Base-by-base conservation (phyloP, 2,797 vertebrate species). In the Todus mexicanus region DNA sequence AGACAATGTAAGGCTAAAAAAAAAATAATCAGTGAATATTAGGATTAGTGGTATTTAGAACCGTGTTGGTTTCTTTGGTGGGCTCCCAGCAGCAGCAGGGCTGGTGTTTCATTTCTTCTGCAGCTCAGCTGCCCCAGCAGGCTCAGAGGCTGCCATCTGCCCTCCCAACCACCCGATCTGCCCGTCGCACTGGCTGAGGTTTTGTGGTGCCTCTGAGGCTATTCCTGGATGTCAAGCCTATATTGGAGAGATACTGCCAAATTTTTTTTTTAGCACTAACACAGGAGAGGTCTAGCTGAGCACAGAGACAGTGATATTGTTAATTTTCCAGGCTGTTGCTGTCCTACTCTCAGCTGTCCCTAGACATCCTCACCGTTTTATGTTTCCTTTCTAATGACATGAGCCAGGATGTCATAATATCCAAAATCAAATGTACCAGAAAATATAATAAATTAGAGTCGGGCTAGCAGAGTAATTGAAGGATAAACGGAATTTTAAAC, bases 401-500 rank as follows among this genome's bases (percentile, higher is more conserved):
- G 83, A 96, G 84, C 92, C 84, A 69, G 77, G 75, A 89, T 94
- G 88, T 96, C 89, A 72, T 95, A 95, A 94, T 96, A 97, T 87
- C 87, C 81, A 93, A 97, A 97, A 95, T 92, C 90, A 96, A 97
- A 97, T 91, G 92, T 95, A 96, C 94, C 91, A 94, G 96, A 96
- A 96, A 97, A 97, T 97, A 77, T 40, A 96, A 96, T 95, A 96
- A 96, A 96, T 96, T 96, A 96, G 92, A 96, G 53, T 74, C 1
- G 4, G 85, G 50, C 94, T 92, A 94, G 89, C 72, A 78, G 79
- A 95, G 84, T 96, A 96, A 96, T 96, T 97, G 94, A 96, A 90
- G 89, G 94, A 97, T 96, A 97, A 96, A 93, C 91, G 89, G 93
- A 95, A 93, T 97, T 94, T 96, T 96, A 95, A 97, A 94, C 79